Percentiles rank a stretch among this genome's conserved stretches.
These are phyloP conservation scores for Deilephila elpenor DNA, from an alignment of 2,888 invertebrate species.

Conservation along the genomic window DNA sequence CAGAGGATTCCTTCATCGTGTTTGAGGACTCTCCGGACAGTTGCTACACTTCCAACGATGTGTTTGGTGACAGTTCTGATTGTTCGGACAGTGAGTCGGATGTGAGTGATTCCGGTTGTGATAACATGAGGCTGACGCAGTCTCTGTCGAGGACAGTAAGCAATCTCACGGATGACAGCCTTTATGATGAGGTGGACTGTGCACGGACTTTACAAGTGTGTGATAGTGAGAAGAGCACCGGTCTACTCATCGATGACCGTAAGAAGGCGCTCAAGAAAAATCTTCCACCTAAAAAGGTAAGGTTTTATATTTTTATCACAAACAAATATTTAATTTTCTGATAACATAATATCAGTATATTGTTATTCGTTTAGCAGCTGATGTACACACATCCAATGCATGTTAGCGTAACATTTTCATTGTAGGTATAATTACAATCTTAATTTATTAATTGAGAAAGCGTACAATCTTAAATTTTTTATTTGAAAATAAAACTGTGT, in stretches of 20 bases:
- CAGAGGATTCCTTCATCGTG: slow-evolving; percentile 85
- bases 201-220: slow-evolving; percentile 41
- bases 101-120: slow-evolving; percentile 62
- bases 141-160: slow-evolving; percentile 66
- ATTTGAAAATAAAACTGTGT: no score
- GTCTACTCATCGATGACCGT: slow-evolving; percentile 60
- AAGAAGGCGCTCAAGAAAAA: slow-evolving; percentile 58
- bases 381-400: background rate
- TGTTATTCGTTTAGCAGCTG: background rate
- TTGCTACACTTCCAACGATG: slow-evolving; percentile 73
- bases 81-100: slow-evolving; percentile 44
- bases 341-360: background rate
- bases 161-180: slow-evolving; percentile 71
- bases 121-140: slow-evolving; percentile 52
- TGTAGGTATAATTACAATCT: no score
- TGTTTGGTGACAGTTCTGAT: slow-evolving; percentile 58
- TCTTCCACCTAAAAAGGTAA: slow-evolving; percentile 66
- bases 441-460: no score
- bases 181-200: slow-evolving; percentile 71
- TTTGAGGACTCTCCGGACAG: slow-evolving; percentile 75
- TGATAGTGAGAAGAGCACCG: slow-evolving; percentile 41
- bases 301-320: slow-evolving; percentile 39
- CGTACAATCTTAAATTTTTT: no score
- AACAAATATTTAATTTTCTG: no score
- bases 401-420: no score